Evolutionary conservation across 2,888 invertebrate genomes (phyloP), one percentile per base, ranked within the genome.

Genomic region (Sipha maydis): DNA sequence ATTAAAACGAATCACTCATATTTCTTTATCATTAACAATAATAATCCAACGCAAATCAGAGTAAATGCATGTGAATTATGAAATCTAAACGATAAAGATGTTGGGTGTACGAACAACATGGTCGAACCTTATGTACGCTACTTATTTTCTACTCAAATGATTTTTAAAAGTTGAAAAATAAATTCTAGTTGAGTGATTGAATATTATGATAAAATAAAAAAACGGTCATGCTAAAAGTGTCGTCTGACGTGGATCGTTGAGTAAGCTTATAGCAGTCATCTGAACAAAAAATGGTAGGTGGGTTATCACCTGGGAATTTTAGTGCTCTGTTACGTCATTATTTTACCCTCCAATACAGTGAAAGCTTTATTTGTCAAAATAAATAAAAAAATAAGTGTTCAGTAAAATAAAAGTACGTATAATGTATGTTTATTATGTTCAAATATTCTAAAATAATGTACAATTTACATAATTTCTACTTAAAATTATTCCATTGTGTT

Each of bases 171-270:
- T 7, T 34, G 25, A 25, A 61, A 7, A 34, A 31, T 31, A 34
- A 21, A 14, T 34, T 2, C 25, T 56, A 25, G 56, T 79, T 34
- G 25, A 21, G 56, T 56, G 56, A 61, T 61, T 9, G 56, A 61
- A 25, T 56, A 79, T 79, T 11, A 79, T 79, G 31, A 56, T 61
- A 61, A 21, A 25, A 69, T 7, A 25, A 38, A 61, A 79, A 79
- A n/a, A 79, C 67, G 38, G n/a, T 69, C 25, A n/a, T 34, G 19
- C 79, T 61, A 61, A 79, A 61, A 56, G 34, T 79, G 56, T 79
- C 38, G 56, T 38, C 25, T 38, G 9, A 61, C 38, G n/a, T 19
- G n/a, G 38, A 31, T 61, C 25, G 38, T 38, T 11, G n/a, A 80
- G n/a, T 80, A 80, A 67, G n/a, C 61, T 80, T 17, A 7, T 9